Evolutionary conservation across 1,140 invertebrate genomes (phyloP).

Genomic region (roundworm (Caenorhabditis elegans)): WBcel235 BX284606.5:507001-507500

Average conservation of each 20-base stretch:
- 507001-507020: neutral
- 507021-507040: neutral
- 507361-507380: too few species aligned
- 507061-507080: neutral
- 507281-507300: neutral
- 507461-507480: too few species aligned
- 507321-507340: neutral
- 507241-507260: slow-evolving; percentile 15
- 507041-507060: neutral
- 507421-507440: too few species aligned
- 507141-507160: slow-evolving; percentile 1
- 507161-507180: neutral
- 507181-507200: neutral
- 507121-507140: neutral
- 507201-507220: slow-evolving; percentile 1
- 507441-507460: too few species aligned
- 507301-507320: slow-evolving; percentile 1
- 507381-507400: too few species aligned
- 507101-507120: slow-evolving; percentile 4
- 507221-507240: neutral
- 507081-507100: slow-evolving; percentile 29
- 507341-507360: too few species aligned
- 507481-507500: too few species aligned
- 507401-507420: too few species aligned
- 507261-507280: slow-evolving; percentile 28